Evolutionary conservation across 2,888 invertebrate genomes (phyloP).

Genomic region (Drosophila colorata): DNA sequence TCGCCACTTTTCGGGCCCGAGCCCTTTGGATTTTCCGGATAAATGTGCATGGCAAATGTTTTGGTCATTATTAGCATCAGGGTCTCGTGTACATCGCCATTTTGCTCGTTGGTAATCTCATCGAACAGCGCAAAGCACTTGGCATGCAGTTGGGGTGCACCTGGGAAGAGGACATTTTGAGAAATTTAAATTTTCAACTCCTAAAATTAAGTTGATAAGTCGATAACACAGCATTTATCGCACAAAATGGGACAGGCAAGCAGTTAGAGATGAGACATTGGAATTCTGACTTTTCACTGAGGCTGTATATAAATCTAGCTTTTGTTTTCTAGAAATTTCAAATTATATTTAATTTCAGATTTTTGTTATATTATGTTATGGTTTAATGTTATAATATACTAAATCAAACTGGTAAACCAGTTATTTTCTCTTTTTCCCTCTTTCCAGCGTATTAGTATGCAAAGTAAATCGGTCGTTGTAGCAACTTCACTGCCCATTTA

Average conservation of each 20-base stretch:
- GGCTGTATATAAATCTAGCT: too few relatives aligned
- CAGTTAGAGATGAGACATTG: neutral
- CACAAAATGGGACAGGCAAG: neutral
- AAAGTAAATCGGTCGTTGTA: too few relatives aligned
- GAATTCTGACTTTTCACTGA: too few relatives aligned
- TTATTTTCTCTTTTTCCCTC: too few relatives aligned
- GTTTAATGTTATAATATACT: too few relatives aligned
- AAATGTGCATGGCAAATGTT: conserved; percentile 81
- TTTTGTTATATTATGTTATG: too few relatives aligned
- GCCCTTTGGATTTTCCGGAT: conserved; percentile 65
- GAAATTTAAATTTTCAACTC: neutral
- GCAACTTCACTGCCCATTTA: too few relatives aligned
- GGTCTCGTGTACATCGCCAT: conserved; percentile 83
- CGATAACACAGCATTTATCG: conserved; percentile 18
- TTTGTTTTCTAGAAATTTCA: too few relatives aligned
- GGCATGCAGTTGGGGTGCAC: conserved; percentile 77
- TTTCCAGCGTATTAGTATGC: too few relatives aligned
- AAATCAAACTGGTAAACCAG: too few relatives aligned
- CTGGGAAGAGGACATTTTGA: conserved; percentile 51
- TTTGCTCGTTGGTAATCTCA: conserved; percentile 83
- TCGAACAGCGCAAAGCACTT: conserved; percentile 83
- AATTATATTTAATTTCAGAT: too few relatives aligned
- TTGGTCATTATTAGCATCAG: conserved; percentile 82
- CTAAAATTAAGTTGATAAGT: neutral
- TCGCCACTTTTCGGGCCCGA: conserved; percentile 68